These are phyloP conservation scores for Catostylus mosaicus DNA, from an alignment of 30 jellyfish, hydroid and myxozoan species.

Conservation along the genomic window DNA sequence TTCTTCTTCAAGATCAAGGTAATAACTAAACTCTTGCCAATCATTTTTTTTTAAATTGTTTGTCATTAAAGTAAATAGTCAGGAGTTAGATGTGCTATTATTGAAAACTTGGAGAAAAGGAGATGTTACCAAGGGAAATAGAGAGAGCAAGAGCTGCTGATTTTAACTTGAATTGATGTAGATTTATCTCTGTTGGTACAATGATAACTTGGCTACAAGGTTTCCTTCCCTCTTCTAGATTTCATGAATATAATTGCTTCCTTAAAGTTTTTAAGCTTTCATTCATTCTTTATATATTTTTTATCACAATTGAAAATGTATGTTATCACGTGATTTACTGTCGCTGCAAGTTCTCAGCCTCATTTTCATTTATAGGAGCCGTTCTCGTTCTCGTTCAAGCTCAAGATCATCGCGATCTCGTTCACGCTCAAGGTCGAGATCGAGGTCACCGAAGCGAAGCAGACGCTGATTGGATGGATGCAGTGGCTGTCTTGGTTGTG, in stretches of 20 bases:
- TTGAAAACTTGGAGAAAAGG: too few species aligned
- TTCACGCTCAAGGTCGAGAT: conserved; percentile 46
- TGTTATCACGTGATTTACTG: neutral
- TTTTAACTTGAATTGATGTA: too few species aligned
- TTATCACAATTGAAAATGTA: neutral
- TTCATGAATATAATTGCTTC: too few species aligned
- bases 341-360: neutral
- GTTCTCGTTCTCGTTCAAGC: conserved; percentile 62
- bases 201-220: too few species aligned
- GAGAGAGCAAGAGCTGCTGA: too few species aligned
- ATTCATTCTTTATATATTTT: neutral
- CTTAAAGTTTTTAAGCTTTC: too few species aligned
- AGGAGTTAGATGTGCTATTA: too few species aligned
- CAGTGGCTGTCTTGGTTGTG: conserved; percentile 50
- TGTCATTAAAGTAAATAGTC: too few species aligned
- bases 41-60: neutral
- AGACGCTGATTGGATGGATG: conserved; percentile 32
- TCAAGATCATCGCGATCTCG: conserved; percentile 40
- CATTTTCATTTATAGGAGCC: conserved; percentile 42
- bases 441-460: conserved; percentile 73
- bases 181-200: too few species aligned
- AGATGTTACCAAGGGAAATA: too few species aligned
- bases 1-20: conserved; percentile 61
- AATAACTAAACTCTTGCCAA: neutral
- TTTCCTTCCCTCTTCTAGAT: too few species aligned